phyloP scores from a whole-genome alignment of 1,140 invertebrate genomes.

The Drosophila parabipectinata region DNA sequence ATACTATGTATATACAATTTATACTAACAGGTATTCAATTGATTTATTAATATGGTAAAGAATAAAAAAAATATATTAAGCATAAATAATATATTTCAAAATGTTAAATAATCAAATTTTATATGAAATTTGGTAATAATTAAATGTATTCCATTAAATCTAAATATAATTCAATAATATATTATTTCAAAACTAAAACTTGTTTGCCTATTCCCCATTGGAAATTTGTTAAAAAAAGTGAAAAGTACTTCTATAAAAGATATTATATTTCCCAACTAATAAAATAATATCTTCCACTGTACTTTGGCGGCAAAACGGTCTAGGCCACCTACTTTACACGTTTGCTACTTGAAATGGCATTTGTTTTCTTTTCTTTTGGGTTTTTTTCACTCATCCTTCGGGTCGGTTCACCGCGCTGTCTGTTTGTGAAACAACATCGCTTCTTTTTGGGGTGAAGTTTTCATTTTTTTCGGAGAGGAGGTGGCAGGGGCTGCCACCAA shows the following conservation, averaged over 20 bases:
- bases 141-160: too few species aligned
- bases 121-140: too few species aligned
- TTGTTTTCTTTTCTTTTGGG: constrained; percentile 68
- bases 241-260: background rate
- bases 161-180: too few species aligned
- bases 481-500: constrained; percentile 59
- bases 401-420: constrained; percentile 35
- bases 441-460: constrained; percentile 15
- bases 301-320: constrained; percentile 62
- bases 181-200: too few species aligned
- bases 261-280: background rate
- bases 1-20: too few species aligned
- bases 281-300: constrained; percentile 35
- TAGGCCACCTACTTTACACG: constrained; percentile 81
- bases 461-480: constrained; percentile 8
- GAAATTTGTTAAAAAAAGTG: too few species aligned
- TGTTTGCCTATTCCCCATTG: too few species aligned
- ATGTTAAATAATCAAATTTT: too few species aligned
- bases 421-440: constrained; percentile 66
- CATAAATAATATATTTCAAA: too few species aligned
- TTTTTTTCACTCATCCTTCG: constrained; percentile 38
- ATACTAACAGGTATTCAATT: too few species aligned
- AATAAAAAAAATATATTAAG: too few species aligned
- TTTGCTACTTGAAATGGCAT: constrained; percentile 80
- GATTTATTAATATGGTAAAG: too few species aligned